Percentiles rank a stretch among this genome's conserved stretches.
These are phyloP conservation scores for Rhagium mordax DNA, from an alignment of 2,888 invertebrate genomes.

Conservation along the genomic window DNA sequence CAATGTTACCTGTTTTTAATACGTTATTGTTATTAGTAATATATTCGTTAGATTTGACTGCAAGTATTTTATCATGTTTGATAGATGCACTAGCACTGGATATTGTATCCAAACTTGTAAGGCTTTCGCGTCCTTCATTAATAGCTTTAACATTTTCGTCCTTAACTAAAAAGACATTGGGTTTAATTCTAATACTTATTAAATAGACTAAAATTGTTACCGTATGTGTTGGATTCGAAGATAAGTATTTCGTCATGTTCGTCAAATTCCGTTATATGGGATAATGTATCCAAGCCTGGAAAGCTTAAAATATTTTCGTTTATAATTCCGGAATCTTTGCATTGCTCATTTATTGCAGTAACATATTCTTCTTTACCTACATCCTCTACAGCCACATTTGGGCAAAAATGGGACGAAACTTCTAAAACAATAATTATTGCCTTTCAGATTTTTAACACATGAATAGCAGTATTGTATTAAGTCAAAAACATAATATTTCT, in stretches of 20 bases:
- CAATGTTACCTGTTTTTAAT: constrained; percentile 5
- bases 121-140: constrained; percentile 9
- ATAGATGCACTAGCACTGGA: neutral
- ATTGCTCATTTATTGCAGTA: neutral
- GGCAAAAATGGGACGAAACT: neutral
- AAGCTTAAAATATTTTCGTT: neutral
- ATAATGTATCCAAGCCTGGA: constrained; percentile 7
- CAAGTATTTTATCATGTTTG: neutral
- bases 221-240: constrained; percentile 13
- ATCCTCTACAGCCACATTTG: no score
- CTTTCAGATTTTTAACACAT: constrained; percentile 6
- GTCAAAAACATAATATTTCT: constrained; percentile 5
- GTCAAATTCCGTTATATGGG: constrained; percentile 11
- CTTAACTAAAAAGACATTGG: constrained; percentile 14
- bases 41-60: constrained; percentile 15
- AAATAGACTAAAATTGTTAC: constrained; percentile 22
- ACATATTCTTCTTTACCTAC: neutral
- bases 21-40: constrained; percentile 7
- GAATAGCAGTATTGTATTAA: constrained; percentile 1
- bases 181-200: constrained; percentile 17
- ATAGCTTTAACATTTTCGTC: constrained; percentile 13
- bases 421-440: constrained; percentile 1
- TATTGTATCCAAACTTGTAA: constrained; percentile 13
- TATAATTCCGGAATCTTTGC: constrained; percentile 1
- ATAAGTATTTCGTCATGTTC: constrained; percentile 20